phyloP scores from a whole-genome alignment of 64 coral and sea anemone species.

The Hydrozoanthus tunicans region DNA sequence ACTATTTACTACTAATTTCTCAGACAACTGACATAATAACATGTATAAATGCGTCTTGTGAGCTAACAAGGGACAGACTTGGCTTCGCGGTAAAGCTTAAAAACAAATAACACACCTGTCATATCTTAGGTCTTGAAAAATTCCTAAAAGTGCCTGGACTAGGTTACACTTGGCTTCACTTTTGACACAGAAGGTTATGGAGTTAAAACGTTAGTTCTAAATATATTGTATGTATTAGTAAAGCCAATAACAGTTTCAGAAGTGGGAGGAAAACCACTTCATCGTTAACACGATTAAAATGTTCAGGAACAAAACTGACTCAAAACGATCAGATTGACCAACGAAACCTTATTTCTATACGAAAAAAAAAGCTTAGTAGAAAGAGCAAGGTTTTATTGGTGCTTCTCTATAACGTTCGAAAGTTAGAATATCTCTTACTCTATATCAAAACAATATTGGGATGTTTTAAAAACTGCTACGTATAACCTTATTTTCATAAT shows the following conservation, averaged over 20 bases:
- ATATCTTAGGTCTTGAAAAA: neutral
- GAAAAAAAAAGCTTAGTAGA: neutral
- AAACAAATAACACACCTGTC: neutral
- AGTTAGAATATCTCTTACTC: too few species aligned
- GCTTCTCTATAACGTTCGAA: neutral
- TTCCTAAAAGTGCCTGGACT: neutral
- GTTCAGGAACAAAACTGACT: neutral
- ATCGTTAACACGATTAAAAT: neutral
- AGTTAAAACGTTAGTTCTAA: neutral
- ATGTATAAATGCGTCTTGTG: neutral
- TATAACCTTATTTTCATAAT: too few species aligned
- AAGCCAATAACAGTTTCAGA: neutral
- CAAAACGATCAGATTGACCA: neutral
- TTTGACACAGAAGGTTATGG: neutral
- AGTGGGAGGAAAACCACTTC: neutral
- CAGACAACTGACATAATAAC: neutral
- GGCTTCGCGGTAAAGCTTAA: neutral
- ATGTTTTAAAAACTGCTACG: too few species aligned
- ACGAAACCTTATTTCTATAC: neutral
- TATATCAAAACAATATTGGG: too few species aligned
- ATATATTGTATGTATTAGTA: neutral
- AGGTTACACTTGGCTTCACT: neutral
- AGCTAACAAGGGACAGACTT: neutral
- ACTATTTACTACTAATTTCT: neutral
- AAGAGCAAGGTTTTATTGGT: neutral